Percentiles rank a stretch among this genome's conserved stretches.
phyloP scores from a whole-genome alignment of 2,888 invertebrate genomes.

The Drosophila kambysellisi region DNA sequence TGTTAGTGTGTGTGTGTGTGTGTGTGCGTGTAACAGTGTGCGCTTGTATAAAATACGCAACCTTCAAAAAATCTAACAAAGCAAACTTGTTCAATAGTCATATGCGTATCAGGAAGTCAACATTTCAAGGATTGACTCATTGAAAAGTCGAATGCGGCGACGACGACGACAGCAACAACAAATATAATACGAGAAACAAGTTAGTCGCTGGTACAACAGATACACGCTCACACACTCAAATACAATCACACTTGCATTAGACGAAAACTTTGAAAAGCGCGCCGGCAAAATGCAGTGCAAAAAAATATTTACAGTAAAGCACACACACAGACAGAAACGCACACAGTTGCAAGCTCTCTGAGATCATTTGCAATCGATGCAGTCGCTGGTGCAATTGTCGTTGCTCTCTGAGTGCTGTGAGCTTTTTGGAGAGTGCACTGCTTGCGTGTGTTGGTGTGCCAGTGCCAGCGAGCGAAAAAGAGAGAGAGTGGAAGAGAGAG shows the following conservation, averaged over 20 bases:
- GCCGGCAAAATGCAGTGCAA: conserved; percentile 77
- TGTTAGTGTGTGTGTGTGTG: conserved; percentile 31
- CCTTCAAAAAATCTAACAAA: conserved; percentile 83
- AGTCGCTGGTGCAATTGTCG: conserved; percentile 32
- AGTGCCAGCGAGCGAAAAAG: neutral
- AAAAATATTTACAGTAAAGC: conserved; percentile 74
- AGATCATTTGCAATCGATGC: conserved; percentile 70
- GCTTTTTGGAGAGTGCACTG: conserved; percentile 39
- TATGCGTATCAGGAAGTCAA: conserved; percentile 85
- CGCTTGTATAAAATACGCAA: conserved; percentile 79
- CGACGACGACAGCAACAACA: conserved; percentile 43
- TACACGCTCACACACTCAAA: conserved; percentile 12
- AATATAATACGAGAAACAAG: conserved; percentile 67
- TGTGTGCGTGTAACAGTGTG: conserved; percentile 27
- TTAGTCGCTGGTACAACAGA: conserved; percentile 49
- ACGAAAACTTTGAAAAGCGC: conserved; percentile 70
- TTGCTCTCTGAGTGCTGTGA: conserved; percentile 16
- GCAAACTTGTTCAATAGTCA: conserved; percentile 82
- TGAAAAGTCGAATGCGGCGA: conserved; percentile 82
- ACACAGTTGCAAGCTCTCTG: conserved; percentile 24
- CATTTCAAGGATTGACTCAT: conserved; percentile 84
- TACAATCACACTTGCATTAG: conserved; percentile 40
- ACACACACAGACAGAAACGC: conserved; percentile 25
- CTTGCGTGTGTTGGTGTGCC: conserved; percentile 25
- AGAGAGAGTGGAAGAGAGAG: neutral